Base-by-base conservation (phyloP, 2,888 invertebrate genomes). In the Axea sp. region DNA sequence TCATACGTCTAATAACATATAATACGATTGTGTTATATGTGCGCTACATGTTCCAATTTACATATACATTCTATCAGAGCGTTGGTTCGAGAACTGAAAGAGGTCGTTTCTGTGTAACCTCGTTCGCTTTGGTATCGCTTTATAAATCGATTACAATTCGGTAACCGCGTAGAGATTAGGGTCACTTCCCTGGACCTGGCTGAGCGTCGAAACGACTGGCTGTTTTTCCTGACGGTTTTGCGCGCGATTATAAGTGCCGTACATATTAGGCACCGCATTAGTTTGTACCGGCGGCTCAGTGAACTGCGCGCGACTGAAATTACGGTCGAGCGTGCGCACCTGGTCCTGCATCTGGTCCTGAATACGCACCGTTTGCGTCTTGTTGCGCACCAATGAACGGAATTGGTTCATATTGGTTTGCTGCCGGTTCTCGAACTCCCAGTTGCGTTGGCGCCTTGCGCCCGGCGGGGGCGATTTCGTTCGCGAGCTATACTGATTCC, bases 131-230 rank as follows among this genome's bases (percentile, higher is more conserved):
- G 76, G 73, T 76, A 60, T 71, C 73, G 65, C 43, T 60, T 47
- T 45, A 15, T 53, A 55, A 26, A 6, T 28, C 8, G 12, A 33
- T 89, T 91, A 92, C 89, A 92, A 89, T 84, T 91, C 93, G 59
- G 95, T 93, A 77, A 95, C 93, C 45, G 94, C 94, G 84, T 94
- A 94, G 76, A 94, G 85, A 85, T 92, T 87, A 3, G 87, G 87
- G 81, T 87, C 87, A 76, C 87, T 87, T 28, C 87, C 87, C 65
- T 87, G 87, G 14, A 87, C 87, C 76, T 87, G 87, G 59, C 86
- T 84, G 9, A 87, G 77, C 30, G 87, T 86, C 3, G 87, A 82
- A 17, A 86, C 84, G 1, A 59, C 57, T 49, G 78, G 47, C 57
- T 77, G 53, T 60, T 87, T 86, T 33, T 87, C 87, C 51, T 87